These are phyloP conservation scores for Rallus crepitans DNA, from an alignment of 2,797 vertebrate genomes.

Conservation along the genomic window DNA sequence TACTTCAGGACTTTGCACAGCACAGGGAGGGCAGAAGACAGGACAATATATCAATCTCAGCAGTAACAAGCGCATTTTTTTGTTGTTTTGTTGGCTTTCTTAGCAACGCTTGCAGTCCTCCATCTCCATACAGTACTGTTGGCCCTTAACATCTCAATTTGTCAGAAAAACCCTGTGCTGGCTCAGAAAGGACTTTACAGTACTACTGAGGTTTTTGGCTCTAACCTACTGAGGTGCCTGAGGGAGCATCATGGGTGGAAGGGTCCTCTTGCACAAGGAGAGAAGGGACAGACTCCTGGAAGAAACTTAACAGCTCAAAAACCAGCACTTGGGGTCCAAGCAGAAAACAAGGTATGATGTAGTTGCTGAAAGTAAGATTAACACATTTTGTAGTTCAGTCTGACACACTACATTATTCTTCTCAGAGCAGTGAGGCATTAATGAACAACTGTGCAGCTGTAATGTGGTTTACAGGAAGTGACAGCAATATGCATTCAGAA, in stretches of 20 bases:
- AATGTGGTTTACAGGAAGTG: background rate
- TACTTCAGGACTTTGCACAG: background rate
- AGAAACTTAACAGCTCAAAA: background rate
- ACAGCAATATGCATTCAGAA: conserved; percentile 25
- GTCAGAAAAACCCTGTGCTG: fast-evolving
- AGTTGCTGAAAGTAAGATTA: background rate
- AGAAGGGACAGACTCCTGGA: background rate
- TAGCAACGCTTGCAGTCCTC: background rate
- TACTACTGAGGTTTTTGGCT: background rate
- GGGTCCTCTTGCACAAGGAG: background rate
- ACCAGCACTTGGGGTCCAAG: background rate
- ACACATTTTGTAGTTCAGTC: background rate
- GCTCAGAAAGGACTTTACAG: background rate
- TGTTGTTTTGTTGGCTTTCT: background rate
- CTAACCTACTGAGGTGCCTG: background rate
- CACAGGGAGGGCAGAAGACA: fast-evolving
- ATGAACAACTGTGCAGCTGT: background rate
- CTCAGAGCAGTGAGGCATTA: background rate
- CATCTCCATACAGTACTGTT: fast-evolving
- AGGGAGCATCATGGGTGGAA: background rate
- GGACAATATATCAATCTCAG: background rate
- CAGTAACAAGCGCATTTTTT: background rate
- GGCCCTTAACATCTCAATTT: background rate
- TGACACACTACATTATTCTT: background rate
- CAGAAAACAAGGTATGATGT: background rate